Conservation (phyloP, 1,140 invertebrate genomes). For the Wasmannia auropunctata region DNA sequence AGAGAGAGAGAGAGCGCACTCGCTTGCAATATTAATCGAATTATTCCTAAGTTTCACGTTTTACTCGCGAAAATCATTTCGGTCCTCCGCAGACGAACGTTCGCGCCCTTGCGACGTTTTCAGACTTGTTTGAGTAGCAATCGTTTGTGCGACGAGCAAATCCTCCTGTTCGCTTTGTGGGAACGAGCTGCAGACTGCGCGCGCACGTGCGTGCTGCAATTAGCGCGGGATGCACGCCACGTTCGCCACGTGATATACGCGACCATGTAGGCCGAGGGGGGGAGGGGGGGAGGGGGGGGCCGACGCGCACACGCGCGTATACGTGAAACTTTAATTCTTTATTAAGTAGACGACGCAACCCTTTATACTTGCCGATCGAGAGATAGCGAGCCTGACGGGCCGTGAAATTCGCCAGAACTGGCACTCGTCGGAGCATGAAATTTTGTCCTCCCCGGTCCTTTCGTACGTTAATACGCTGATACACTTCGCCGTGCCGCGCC, state of each 20-base stretch:
- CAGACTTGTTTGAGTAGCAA: background rate
- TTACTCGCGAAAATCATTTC: background rate
- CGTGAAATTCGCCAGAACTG: constrained; percentile 75
- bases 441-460: constrained; percentile 71
- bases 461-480: constrained; percentile 65
- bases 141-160: constrained; percentile 25
- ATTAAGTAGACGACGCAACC: constrained; percentile 63
- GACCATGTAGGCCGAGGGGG: no score
- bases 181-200: constrained; percentile 36
- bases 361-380: constrained; percentile 53
- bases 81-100: background rate
- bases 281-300: no score
- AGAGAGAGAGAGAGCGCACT: no score
- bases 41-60: background rate
- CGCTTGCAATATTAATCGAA: background rate
- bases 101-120: background rate
- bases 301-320: background rate
- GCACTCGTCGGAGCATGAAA: constrained; percentile 72
- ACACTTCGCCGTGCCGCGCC: constrained; percentile 43
- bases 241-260: constrained; percentile 56
- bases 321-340: constrained; percentile 62
- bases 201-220: constrained; percentile 68
- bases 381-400: constrained; percentile 66
- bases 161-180: constrained; percentile 52
- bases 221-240: constrained; percentile 50